Evolutionary conservation across 2,797 vertebrate species (phyloP).

Genomic region (Lithobates sylvaticus): DNA sequence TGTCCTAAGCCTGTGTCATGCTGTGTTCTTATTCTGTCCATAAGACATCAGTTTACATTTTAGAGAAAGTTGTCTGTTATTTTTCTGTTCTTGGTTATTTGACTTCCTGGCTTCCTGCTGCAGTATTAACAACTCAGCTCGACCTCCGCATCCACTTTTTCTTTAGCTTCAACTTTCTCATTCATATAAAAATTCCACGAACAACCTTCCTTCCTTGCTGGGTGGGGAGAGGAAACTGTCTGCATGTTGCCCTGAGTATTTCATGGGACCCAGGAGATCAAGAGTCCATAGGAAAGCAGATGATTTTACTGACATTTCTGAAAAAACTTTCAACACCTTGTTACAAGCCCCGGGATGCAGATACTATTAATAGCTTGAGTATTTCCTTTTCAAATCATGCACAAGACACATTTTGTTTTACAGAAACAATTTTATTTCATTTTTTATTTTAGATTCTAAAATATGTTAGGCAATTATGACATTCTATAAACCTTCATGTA

Average conservation of each 20-base stretch:
- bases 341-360: constrained; percentile 15
- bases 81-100: constrained; percentile 23
- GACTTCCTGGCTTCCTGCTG: constrained; percentile 53
- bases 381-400: constrained; percentile 41
- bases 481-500: not conserved
- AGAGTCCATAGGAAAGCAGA: constrained; percentile 35
- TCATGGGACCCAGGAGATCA: constrained; percentile 41
- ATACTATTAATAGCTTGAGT: constrained; percentile 28
- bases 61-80: constrained; percentile 44
- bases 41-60: constrained; percentile 29
- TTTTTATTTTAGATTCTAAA: not conserved
- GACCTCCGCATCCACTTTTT: constrained; percentile 30
- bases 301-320: constrained; percentile 18
- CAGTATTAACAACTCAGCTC: constrained; percentile 5
- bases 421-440: not conserved
- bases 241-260: constrained; percentile 38
- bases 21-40: constrained; percentile 9
- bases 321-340: constrained; percentile 48
- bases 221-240: constrained; percentile 43
- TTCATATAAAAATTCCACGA: constrained; percentile 57
- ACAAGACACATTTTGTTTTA: constrained; percentile 9
- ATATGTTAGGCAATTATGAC: not conserved
- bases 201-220: constrained; percentile 50
- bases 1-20: constrained; percentile 26
- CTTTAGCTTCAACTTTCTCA: constrained; percentile 35